Conservation (phyloP, 2,797 vertebrate species). For the Diplodus puntazzo region DNA sequence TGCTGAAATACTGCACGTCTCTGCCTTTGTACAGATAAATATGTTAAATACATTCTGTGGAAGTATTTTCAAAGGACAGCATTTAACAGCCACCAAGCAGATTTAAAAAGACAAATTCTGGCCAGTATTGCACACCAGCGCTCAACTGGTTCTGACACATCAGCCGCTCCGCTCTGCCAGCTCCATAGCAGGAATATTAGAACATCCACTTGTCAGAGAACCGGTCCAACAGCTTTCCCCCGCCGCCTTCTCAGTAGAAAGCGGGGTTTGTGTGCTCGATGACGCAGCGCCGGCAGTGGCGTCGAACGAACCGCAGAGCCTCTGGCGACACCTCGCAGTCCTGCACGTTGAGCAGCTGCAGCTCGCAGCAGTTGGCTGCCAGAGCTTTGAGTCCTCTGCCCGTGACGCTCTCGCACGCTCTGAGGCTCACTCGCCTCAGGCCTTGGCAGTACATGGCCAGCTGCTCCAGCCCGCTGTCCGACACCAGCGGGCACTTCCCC, state of each 20-base stretch:
- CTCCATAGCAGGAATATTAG: constrained; percentile 70
- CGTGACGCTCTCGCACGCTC: constrained; percentile 96
- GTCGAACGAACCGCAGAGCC: constrained; percentile 93
- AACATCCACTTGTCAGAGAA: constrained; percentile 77
- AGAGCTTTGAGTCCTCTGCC: constrained; percentile 95
- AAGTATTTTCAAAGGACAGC: constrained; percentile 63
- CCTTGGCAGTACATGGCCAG: constrained; percentile 96
- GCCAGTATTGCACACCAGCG: constrained; percentile 76
- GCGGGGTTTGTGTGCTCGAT: constrained; percentile 99
- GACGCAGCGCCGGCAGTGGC: constrained; percentile 96
- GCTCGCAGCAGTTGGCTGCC: constrained; percentile 96
- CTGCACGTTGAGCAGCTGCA: constrained; percentile 98
- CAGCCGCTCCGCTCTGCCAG: constrained; percentile 47
- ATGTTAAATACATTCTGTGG: constrained; percentile 81
- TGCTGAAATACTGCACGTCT: constrained; percentile 59
- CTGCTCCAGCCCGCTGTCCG: constrained; percentile 95
- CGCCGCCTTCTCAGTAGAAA: constrained; percentile 90
- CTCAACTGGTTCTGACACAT: constrained; percentile 55
- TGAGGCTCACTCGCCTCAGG: constrained; percentile 94
- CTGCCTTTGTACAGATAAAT: constrained; percentile 79
- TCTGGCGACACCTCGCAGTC: constrained; percentile 97
- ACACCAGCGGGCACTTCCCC: constrained; percentile 97
- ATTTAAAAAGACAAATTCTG: constrained; percentile 50
- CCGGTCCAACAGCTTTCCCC: constrained; percentile 12
- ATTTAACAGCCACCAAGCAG: constrained; percentile 57